Conservation (phyloP, 2,113 vertebrate species). For the Rhea americana region DNA sequence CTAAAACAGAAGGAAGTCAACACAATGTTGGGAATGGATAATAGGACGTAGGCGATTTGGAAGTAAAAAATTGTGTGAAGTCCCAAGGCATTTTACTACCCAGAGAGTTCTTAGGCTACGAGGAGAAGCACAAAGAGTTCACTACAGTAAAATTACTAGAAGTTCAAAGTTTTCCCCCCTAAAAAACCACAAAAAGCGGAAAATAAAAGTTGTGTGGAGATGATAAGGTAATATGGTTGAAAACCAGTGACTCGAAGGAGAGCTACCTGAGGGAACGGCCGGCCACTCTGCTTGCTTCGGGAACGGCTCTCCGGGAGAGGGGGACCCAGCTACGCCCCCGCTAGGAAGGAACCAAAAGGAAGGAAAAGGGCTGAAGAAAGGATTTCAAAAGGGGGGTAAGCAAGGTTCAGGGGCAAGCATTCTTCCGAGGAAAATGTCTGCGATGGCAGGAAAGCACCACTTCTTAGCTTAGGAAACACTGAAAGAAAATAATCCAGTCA, state of each 20-base stretch:
- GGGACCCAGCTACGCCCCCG: fast-evolving
- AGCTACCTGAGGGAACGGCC: background rate
- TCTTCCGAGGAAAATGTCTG: background rate
- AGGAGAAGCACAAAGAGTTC: background rate
- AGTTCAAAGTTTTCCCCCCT: background rate
- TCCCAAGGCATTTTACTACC: background rate
- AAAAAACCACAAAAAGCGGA: background rate
- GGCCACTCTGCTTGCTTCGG: background rate
- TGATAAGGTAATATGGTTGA: background rate
- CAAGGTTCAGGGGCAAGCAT: background rate
- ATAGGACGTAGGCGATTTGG: background rate
- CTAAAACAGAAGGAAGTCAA: conserved; percentile 34
- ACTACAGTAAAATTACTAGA: background rate
- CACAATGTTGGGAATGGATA: background rate
- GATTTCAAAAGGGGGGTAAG: background rate
- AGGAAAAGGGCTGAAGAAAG: background rate
- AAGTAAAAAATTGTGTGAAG: background rate
- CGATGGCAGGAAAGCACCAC: background rate
- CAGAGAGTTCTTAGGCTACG: background rate
- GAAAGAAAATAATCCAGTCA: background rate
- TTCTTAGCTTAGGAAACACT: background rate
- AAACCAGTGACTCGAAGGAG: background rate
- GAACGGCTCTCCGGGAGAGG: background rate
- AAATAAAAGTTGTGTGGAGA: background rate
- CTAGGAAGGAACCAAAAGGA: background rate